Evolutionary conservation across 2,113 vertebrate genomes (phyloP).

Genomic region (Nothocercus julius): DNA sequence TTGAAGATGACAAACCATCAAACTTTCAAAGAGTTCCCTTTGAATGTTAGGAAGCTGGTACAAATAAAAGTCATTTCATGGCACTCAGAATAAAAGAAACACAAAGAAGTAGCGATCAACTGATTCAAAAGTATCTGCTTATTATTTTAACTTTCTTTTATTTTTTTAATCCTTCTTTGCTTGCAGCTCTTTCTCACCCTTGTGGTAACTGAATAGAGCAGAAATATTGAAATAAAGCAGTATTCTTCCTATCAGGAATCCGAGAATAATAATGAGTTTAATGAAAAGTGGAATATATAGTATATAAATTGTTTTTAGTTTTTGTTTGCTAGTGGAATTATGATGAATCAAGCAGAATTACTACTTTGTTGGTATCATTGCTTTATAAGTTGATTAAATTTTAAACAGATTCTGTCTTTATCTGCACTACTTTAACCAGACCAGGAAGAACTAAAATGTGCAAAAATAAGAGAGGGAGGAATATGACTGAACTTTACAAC

Average conservation of each 20-base stretch:
- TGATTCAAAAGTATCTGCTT: neutral
- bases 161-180: neutral
- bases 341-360: neutral
- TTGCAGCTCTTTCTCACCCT: neutral
- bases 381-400: neutral
- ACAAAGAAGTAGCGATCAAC: neutral
- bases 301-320: neutral
- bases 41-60: neutral
- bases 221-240: neutral
- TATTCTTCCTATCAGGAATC: neutral
- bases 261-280: neutral
- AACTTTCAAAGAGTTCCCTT: neutral
- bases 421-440: neutral
- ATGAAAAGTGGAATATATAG: neutral
- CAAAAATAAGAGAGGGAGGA: neutral
- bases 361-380: neutral
- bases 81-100: neutral
- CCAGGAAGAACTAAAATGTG: accelerated
- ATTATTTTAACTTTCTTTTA: neutral
- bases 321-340: neutral
- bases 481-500: neutral
- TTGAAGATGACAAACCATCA: neutral
- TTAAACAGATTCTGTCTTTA: neutral
- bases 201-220: neutral
- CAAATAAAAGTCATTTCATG: neutral